Evolutionary conservation across 2,113 vertebrate genomes (phyloP).

Genomic region (Ploceus nigricollis): DNA sequence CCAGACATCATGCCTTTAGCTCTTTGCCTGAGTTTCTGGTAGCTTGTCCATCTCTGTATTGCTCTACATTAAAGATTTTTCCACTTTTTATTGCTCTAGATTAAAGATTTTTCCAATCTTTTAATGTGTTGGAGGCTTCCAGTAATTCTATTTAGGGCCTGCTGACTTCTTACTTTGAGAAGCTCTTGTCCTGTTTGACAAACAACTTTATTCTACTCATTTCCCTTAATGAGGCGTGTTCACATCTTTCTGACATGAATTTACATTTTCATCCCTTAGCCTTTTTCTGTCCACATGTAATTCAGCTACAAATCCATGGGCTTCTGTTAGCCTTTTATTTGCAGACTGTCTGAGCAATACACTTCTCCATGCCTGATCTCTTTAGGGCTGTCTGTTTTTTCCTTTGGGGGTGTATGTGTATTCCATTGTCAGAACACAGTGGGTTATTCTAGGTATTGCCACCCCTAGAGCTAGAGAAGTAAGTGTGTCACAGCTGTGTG

Average conservation of each 20-base stretch:
- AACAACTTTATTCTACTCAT: background rate
- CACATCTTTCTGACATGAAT: background rate
- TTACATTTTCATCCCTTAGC: background rate
- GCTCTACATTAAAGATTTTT: background rate
- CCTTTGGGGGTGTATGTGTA: background rate
- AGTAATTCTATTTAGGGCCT: background rate
- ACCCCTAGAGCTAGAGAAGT: background rate
- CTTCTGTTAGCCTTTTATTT: background rate
- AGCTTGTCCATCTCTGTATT: background rate
- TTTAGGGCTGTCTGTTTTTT: background rate
- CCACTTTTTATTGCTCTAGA: background rate
- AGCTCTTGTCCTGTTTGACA: background rate
- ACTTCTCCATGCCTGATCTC: background rate
- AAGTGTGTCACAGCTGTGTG: background rate
- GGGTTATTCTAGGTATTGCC: background rate
- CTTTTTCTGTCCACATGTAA: background rate
- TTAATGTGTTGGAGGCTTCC: background rate
- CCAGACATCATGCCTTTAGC: background rate
- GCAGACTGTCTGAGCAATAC: background rate
- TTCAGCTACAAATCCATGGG: background rate
- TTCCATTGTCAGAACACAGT: background rate
- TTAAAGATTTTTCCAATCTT: background rate
- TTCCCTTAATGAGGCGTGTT: background rate
- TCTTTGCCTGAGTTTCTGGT: background rate
- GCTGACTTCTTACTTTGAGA: background rate